Base-by-base conservation (phyloP, 2,888 invertebrate species). In the Miltochrista miniata region DNA sequence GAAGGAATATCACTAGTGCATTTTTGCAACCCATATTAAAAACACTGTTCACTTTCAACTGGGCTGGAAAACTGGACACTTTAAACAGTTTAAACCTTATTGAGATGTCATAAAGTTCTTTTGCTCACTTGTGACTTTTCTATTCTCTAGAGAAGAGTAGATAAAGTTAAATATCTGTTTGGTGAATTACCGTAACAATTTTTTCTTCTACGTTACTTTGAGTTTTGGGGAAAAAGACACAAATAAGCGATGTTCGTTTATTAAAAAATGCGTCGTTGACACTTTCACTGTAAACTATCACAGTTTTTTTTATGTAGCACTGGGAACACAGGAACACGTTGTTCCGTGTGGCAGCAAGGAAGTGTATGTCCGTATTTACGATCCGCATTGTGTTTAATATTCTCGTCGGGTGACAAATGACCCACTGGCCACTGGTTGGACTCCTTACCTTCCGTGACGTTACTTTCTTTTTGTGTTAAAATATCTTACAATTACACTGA, bases 401-500 rank as follows among this genome's bases (percentile, higher is more conserved):
- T 81, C 87, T 63, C 37, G 65, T 44, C 60, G 44, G 64, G 73
- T 74, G 73, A 68, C 70, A 68, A 60, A 52, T 85, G 83, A 66
- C 87, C 87, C 71, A 89, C 84, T 31, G 31, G 2, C 31, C 2
- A 31, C 11, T 88, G 78, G 69, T 80, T 71, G 77, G 73, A 78
- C 68, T 71, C 70, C 65, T 79, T 81, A 84, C 87, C 87, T 83
- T 83, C 79, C 68, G 72, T 54, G 54, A 54, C 45, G 34, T 56
- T 56, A 58, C 81, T 84, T 81, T 85, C 82, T 83, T 83, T 83
- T 79, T 24, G 18, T 24, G 18, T 24, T 24, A 4, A 4, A 24
- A 24, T 24, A 24, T 24, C 18, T 24, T 24, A 24, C 18, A 24
- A 24, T 5, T 24, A 24, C 18, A 24, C 18, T 5, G 18, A 24